Conservation (phyloP, 2,113 vertebrate species). For the Microtus pennsylvanicus region DNA sequence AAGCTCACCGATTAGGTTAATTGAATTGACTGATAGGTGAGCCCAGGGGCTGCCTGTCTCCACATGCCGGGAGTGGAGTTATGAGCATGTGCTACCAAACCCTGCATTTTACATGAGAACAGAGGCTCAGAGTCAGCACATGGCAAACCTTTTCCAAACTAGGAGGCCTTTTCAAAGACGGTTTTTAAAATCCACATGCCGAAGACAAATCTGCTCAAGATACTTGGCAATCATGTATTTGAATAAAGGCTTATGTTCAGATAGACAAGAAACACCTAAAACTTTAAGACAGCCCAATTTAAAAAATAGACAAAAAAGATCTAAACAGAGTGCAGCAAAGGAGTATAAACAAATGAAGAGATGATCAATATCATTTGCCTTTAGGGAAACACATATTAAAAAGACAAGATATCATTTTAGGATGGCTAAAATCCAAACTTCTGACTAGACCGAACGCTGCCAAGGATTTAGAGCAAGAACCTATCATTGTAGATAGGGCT, state of each 20-base stretch:
- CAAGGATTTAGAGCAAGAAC: not conserved
- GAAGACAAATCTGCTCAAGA: not conserved
- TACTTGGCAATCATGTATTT: not conserved
- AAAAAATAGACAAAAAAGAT: conserved; percentile 16
- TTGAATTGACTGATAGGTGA: not conserved
- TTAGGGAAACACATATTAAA: conserved; percentile 19
- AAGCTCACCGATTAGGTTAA: not conserved
- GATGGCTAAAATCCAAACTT: not conserved
- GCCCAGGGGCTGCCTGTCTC: not conserved
- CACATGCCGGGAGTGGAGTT: not conserved
- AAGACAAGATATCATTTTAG: not conserved
- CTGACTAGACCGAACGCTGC: not conserved
- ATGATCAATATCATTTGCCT: not conserved
- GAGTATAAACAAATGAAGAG: not conserved
- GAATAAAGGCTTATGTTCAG: not conserved
- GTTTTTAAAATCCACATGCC: not conserved
- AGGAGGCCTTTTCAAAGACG: not conserved
- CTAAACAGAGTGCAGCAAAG: not conserved
- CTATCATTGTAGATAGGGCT: not conserved
- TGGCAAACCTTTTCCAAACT: too few species aligned
- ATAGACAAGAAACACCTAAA: conserved; percentile 36
- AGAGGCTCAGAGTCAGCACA: too few species aligned
- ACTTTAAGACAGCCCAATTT: not conserved
- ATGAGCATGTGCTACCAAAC: not conserved
- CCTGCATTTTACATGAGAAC: not conserved